Percentiles rank a stretch among this genome's conserved stretches.
These are phyloP conservation scores for Poeciliopsis paucimaculata DNA, from an alignment of 2,797 vertebrate species.

Conservation along the genomic window DNA sequence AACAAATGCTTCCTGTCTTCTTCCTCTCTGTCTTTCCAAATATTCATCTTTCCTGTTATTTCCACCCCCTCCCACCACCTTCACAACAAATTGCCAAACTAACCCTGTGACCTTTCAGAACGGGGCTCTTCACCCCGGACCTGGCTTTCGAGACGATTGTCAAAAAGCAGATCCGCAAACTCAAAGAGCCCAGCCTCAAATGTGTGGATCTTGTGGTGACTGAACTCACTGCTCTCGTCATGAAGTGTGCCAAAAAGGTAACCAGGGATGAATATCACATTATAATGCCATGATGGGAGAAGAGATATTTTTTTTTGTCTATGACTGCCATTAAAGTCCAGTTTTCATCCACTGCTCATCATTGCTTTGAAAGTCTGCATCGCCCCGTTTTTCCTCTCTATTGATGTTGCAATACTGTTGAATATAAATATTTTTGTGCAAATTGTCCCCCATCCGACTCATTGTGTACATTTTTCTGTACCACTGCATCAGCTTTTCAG, in stretches of 20 bases:
- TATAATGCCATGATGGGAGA: conserved; percentile 38
- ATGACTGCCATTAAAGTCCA: conserved; percentile 37
- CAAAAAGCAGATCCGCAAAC: conserved; percentile 95
- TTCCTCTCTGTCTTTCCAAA: conserved; percentile 50
- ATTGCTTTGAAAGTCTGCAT: conserved; percentile 37
- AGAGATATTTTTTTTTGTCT: conserved; percentile 22
- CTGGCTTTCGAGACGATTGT: conserved; percentile 93
- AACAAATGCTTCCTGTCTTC: conserved; percentile 52
- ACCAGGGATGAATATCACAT: conserved; percentile 51
- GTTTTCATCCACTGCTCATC: conserved; percentile 48
- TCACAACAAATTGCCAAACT: conserved; percentile 55
- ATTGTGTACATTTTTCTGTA: conserved; percentile 24
- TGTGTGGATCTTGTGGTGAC: conserved; percentile 92
- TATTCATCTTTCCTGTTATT: conserved; percentile 25
- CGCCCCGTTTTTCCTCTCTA: conserved; percentile 1
- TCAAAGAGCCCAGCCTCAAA: conserved; percentile 92
- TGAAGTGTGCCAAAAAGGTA: conserved; percentile 92
- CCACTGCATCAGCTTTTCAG: conserved; percentile 39
- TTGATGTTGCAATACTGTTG: conserved; percentile 3
- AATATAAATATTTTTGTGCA: not conserved
- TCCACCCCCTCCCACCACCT: conserved; percentile 40
- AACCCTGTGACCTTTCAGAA: conserved; percentile 78
- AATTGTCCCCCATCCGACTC: conserved; percentile 14
- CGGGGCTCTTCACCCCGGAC: conserved; percentile 93
- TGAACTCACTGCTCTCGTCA: conserved; percentile 89